These are phyloP conservation scores for Actinostola sp. DNA, from an alignment of 92 coral and sea anemone species.

Conservation along the genomic window DNA sequence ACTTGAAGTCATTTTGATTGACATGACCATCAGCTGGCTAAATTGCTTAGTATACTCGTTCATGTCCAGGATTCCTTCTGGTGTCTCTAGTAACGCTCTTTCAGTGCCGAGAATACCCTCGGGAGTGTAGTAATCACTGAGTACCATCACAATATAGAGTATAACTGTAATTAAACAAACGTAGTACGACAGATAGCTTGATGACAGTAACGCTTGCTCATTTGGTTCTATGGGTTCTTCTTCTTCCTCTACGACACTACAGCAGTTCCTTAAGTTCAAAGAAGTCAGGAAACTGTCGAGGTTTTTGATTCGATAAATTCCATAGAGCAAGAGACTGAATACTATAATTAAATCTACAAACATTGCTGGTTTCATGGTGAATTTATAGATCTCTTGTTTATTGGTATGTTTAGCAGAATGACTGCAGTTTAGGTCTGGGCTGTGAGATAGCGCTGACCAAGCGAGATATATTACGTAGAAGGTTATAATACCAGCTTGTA, in stretches of 20 bases:
- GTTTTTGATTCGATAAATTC: constrained; percentile 46
- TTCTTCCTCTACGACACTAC: constrained; percentile 34
- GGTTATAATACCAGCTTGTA: constrained; percentile 75
- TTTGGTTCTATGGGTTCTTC: constrained; percentile 22
- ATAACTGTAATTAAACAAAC: constrained; percentile 58
- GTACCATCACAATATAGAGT: constrained; percentile 64
- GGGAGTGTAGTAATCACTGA: constrained; percentile 77
- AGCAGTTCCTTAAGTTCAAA: constrained; percentile 51
- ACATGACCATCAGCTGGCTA: constrained; percentile 78
- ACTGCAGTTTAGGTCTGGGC: constrained; percentile 67
- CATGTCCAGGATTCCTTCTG: constrained; percentile 68
- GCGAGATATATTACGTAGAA: constrained; percentile 59
- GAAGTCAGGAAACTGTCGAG: constrained; percentile 51
- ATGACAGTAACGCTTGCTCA: constrained; percentile 40
- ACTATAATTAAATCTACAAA: constrained; percentile 59
- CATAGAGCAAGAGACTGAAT: constrained; percentile 56
- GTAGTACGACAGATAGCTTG: constrained; percentile 71
- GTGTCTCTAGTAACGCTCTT: constrained; percentile 64
- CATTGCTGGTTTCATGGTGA: constrained; percentile 65
- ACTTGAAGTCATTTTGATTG: constrained; percentile 77
- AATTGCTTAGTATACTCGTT: constrained; percentile 68
- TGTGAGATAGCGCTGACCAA: constrained; percentile 75
- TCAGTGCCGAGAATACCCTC: constrained; percentile 85
- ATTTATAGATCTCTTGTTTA: constrained; percentile 12
- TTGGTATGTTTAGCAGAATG: not conserved